Conservation (phyloP, 2,888 invertebrate species). For the Netelia virgata region DNA sequence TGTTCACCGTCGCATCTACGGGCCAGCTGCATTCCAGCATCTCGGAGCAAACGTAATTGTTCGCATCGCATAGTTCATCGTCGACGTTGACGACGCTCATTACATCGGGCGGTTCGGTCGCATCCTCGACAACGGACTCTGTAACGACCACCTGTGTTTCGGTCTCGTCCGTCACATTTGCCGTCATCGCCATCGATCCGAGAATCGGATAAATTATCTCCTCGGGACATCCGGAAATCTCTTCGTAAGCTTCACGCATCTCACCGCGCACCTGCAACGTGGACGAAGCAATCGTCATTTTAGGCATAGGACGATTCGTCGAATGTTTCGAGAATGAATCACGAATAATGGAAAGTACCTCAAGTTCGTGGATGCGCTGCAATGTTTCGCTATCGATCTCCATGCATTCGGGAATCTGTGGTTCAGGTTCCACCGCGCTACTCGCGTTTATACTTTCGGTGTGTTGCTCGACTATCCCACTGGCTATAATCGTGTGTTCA, state of each 20-base stretch:
- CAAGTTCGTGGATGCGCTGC: conserved; percentile 83
- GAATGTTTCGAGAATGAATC: not conserved
- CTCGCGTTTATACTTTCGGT: conserved; percentile 61
- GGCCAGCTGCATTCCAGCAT: conserved; percentile 83
- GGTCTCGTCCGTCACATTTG: conserved; percentile 76
- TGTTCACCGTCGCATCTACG: conserved; percentile 78
- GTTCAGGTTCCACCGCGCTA: conserved; percentile 76
- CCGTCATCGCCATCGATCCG: conserved; percentile 82
- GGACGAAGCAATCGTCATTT: not conserved
- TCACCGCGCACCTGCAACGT: conserved; percentile 80
- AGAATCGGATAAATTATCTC: conserved; percentile 83
- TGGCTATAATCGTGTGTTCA: conserved; percentile 58
- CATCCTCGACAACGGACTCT: conserved; percentile 66
- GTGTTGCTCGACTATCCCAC: conserved; percentile 58
- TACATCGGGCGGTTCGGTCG: conserved; percentile 73
- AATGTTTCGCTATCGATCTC: conserved; percentile 83
- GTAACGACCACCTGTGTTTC: conserved; percentile 73
- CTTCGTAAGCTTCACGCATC: conserved; percentile 83
- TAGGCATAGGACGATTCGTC: not conserved
- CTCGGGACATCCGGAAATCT: conserved; percentile 82
- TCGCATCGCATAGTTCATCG: conserved; percentile 90
- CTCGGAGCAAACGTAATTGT: conserved; percentile 89
- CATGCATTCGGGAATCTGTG: conserved; percentile 83
- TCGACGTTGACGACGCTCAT: conserved; percentile 85
- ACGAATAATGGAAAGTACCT: conserved; percentile 72